Evolutionary conservation across 2,797 vertebrate genomes (phyloP), one percentile per base, ranked within the genome.

Genomic region (Botia almorhae): DNA sequence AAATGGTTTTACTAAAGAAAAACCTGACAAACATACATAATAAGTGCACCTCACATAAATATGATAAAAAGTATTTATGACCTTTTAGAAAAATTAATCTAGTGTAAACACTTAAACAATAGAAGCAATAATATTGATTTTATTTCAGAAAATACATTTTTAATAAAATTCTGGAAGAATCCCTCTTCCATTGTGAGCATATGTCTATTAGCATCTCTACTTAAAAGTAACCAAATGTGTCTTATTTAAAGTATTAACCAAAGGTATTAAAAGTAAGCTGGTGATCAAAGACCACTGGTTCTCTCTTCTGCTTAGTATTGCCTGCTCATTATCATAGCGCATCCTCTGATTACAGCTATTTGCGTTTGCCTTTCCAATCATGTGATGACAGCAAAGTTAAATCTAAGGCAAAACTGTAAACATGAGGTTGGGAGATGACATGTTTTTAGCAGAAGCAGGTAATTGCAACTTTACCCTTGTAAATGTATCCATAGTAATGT

Each of bases 241-340:
- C 29, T 29, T 2, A 29, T 5, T 39, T 39, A 39, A 39, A 39
- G 6, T n/a, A n/a, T n/a, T 39, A 39, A 39, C 36, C 36, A 39
- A 39, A 4, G 36, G 36, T 39, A 7, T 2, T 5, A 33, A 33
- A 33, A 89, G 90, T 87, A 80, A 85, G 85, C 73, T 16, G 33
- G 21, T 85, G 89, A 93, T 92, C 90, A 93, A 93, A 93, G 88
- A 83, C 87, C 90, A 87, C 82, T 84, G 90, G 50, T 68, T 48
- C 21, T 46, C 3, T 91, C 91, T 92, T 88, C 90, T 89, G 86
- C 89, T 91, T 89, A 91, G 91, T 90, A 91, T 91, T 92, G 91
- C 90, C 89, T 83, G 88, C 87, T 92, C 89, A 89, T 92, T 92
- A 91, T 83, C 82, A 84, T 81, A 75, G 78, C 85, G 80, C 83